phyloP scores from a whole-genome alignment of 2,888 invertebrate species.

The Kryphioiulus occultus region DNA sequence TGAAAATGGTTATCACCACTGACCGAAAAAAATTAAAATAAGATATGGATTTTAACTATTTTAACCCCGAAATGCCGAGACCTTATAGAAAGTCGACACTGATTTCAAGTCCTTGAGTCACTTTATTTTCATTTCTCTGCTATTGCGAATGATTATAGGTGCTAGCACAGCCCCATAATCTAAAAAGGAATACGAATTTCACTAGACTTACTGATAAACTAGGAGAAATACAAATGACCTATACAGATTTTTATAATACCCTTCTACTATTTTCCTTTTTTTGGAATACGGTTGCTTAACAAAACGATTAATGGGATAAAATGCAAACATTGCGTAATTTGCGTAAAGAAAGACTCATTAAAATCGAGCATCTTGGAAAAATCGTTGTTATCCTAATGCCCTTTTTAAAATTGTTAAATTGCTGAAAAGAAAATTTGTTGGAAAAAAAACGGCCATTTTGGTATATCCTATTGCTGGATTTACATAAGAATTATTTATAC shows the following conservation, averaged over 20 bases:
- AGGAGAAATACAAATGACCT: not conserved
- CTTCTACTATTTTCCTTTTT: not conserved
- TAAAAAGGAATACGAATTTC: not conserved
- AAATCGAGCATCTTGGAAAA: not conserved
- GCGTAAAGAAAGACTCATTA: not conserved
- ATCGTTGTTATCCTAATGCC: not conserved
- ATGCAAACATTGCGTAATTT: not conserved
- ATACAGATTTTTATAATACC: not conserved
- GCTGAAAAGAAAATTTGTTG: not conserved
- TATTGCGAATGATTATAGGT: not conserved
- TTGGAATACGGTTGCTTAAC: not conserved
- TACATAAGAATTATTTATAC: not conserved
- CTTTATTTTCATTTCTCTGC: not conserved
- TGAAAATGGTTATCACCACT: not conserved
- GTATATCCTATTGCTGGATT: not conserved
- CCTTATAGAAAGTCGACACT: not conserved
- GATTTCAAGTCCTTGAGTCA: constrained; percentile 14
- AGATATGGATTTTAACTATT: constrained; percentile 1
- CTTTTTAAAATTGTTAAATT: not conserved
- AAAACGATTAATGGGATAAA: not conserved
- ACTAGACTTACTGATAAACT: not conserved
- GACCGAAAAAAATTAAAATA: not conserved
- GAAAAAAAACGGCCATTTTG: not conserved
- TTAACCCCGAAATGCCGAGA: not conserved
- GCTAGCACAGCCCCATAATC: not conserved